Evolutionary conservation across 2,113 vertebrate genomes (phyloP).

Genomic region (Rallus limicola): DNA sequence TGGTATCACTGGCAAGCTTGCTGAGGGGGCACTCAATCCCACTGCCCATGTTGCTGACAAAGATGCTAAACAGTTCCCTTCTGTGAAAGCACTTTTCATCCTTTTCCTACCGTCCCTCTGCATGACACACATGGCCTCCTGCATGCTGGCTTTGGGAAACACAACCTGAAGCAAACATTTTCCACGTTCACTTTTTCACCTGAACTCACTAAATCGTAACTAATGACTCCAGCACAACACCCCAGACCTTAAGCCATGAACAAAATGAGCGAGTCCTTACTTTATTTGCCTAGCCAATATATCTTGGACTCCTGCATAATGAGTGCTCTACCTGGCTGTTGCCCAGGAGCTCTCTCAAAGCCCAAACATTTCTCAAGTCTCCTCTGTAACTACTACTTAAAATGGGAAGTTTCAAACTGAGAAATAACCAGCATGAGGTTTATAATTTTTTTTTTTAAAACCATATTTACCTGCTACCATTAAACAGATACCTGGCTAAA

Average conservation of each 20-base stretch:
- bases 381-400: neutral
- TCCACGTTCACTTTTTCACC: neutral
- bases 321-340: neutral
- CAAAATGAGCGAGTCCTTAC: neutral
- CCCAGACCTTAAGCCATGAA: neutral
- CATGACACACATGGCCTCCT: accelerated
- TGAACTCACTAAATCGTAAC: neutral
- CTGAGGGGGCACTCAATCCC: no score
- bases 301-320: neutral
- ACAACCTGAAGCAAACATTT: neutral
- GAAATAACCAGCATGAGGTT: neutral
- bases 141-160: neutral
- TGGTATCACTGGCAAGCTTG: no score
- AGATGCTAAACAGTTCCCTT: neutral
- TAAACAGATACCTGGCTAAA: neutral
- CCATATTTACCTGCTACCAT: conserved; percentile 7
- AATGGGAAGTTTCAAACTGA: neutral
- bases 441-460: neutral
- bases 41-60: no score
- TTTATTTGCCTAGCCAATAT: neutral
- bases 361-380: neutral
- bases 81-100: neutral
- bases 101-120: neutral
- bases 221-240: neutral
- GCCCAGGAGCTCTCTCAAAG: conserved; percentile 1